Base-by-base conservation (phyloP, 2,888 invertebrate species). In the Drosophila formosana region DNA sequence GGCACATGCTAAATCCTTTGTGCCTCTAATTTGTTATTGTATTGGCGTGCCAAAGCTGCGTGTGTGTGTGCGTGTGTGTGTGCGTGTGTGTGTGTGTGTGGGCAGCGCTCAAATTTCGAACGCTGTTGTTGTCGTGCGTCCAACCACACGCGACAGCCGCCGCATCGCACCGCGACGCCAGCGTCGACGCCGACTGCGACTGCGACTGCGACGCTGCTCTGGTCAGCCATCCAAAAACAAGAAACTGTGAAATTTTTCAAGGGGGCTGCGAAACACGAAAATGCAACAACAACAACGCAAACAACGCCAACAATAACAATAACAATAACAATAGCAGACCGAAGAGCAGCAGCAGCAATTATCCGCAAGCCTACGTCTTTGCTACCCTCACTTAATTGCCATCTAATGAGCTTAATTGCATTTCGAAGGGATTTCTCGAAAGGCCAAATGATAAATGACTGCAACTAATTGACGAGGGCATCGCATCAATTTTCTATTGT, bases 21-120 rank as follows among this genome's bases (percentile, higher is more conserved):
- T 83, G 81, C 89, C 84, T 87, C 87, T 88, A 88, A 83, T 83
- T 83, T 83, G 83, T 83, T 83, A 83, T 83, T 83, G 83, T 86
- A 83, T 83, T 88, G 87, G 89, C 84, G 87, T 86, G 83, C 75
- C 78, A 86, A 72, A 82, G 80, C 75, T 39, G 5, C 30, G 28
- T 32, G 7, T 51, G 26, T 23, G 13, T 58, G 46, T 61, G n/a
- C 28, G 37, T 37, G 49, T 46, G 47, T 63, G 43, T 43, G 58
- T 46, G 47, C 60, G 43, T 43, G 58, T 56, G 55, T 56, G 60
- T 51, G 55, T 63, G 51, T 47, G 47, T 51, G 39, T 72, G 64
- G 28, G 66, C 60, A 58, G 61, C 53, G 81, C 84, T 81, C 75
- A 83, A 80, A 82, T 88, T 76, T 79, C 1, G 62, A 76, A 67